Percentiles rank a stretch among this genome's conserved stretches.
Conservation (phyloP, 2,113 vertebrate species). For the Arvicanthis niloticus region DNA sequence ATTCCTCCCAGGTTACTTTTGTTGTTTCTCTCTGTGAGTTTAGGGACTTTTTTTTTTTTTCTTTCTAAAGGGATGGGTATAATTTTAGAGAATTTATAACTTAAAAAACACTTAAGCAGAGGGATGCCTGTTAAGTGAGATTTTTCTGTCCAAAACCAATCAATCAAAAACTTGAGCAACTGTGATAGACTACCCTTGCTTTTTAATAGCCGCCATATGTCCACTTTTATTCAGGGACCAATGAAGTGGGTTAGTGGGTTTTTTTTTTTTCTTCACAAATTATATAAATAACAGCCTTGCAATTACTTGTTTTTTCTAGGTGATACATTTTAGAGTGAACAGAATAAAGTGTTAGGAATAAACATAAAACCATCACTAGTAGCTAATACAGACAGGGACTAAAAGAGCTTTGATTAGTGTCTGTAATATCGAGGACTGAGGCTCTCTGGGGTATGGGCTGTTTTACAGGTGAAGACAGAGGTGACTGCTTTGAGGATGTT, state of each 20-base stretch:
- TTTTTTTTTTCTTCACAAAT: conserved; percentile 72
- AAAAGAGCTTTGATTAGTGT: neutral
- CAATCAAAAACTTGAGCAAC: conserved; percentile 60
- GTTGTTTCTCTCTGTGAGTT: neutral
- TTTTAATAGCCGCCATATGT: conserved; percentile 77
- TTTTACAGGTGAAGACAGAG: conserved; percentile 35
- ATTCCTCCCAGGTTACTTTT: neutral
- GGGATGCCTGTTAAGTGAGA: conserved; percentile 51
- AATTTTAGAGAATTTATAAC: conserved; percentile 60
- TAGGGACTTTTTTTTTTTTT: neutral
- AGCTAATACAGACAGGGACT: neutral
- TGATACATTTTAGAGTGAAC: conserved; percentile 67
- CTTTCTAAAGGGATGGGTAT: neutral
- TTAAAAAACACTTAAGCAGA: conserved; percentile 36
- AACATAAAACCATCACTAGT: conserved; percentile 31
- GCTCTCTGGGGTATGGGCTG: neutral
- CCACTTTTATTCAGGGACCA: conserved; percentile 74
- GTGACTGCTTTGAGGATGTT: neutral
- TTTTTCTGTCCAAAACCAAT: conserved; percentile 57
- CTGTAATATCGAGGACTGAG: neutral
- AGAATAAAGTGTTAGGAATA: conserved; percentile 59
- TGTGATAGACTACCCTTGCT: conserved; percentile 66
- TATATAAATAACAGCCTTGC: conserved; percentile 73
- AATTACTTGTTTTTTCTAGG: conserved; percentile 65
- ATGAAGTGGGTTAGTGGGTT: conserved; percentile 58